Percentiles rank a stretch among this genome's conserved stretches.
phyloP scores from a whole-genome alignment of 1,140 invertebrate genomes.

The Zaprionus ghesquierei region DNA sequence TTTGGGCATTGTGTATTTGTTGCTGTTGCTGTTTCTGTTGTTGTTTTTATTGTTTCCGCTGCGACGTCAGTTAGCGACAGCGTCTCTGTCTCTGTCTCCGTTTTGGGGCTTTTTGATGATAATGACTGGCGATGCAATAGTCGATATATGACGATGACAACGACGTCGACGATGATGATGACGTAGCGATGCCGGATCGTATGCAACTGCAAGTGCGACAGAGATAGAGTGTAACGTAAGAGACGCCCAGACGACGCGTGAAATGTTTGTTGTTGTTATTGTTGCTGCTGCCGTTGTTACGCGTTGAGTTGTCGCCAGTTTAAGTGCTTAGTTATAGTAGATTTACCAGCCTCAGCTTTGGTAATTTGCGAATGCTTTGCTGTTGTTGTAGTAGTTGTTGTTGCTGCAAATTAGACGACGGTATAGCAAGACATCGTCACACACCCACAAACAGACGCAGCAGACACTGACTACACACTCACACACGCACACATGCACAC shows the following conservation, averaged over 20 bases:
- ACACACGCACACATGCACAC: slow-evolving; percentile 1
- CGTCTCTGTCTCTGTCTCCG: slow-evolving; percentile 14
- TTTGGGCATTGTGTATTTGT: slow-evolving; percentile 89
- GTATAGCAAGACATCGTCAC: slow-evolving; percentile 50
- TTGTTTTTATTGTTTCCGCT: slow-evolving; percentile 33
- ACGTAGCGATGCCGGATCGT: slow-evolving; percentile 40
- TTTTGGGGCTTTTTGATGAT: slow-evolving; percentile 22
- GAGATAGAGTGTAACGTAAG: slow-evolving; percentile 37
- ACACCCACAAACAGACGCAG: slow-evolving; percentile 2
- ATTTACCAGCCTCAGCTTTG: slow-evolving; percentile 31
- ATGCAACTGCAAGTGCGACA: slow-evolving; percentile 31
- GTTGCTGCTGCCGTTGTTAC: slow-evolving; percentile 1
- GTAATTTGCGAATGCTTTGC: slow-evolving; percentile 16
- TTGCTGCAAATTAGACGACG: slow-evolving; percentile 35
- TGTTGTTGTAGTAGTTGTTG: slow-evolving; percentile 16
- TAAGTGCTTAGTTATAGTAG: slow-evolving; percentile 14
- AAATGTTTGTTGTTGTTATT: slow-evolving; percentile 36
- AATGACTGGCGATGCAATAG: slow-evolving; percentile 24
- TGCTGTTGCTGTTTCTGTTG: slow-evolving; percentile 31
- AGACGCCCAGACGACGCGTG: slow-evolving; percentile 65
- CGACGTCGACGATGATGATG: slow-evolving; percentile 46
- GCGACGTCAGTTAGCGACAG: slow-evolving; percentile 54
- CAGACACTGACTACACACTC: slow-evolving; percentile 2
- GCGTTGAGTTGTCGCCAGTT: neutral
- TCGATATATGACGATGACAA: slow-evolving; percentile 33